Base-by-base conservation (phyloP, 2,888 invertebrate species). In the Noctua janthina region DNA sequence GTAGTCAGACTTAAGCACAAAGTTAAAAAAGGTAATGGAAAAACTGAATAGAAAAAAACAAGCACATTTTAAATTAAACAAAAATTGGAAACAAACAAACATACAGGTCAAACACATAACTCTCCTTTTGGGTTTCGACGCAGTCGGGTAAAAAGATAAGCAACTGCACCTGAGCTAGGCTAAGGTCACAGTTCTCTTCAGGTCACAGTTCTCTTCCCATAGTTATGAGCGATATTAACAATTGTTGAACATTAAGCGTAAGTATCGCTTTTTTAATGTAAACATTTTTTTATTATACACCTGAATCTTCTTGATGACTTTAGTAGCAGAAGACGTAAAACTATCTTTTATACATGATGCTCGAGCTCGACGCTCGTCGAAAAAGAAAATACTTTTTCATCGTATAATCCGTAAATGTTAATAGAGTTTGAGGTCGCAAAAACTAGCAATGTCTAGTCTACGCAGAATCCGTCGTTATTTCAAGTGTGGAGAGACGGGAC, bases 391-490 rank as follows among this genome's bases (percentile, higher is more conserved):
- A 74, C 68, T 66, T 78, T 79, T 80, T 67, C 59, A 67, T 81
- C 78, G 81, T 39, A 81, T 84, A 79, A 86, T 81, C 76, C 74
- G 80, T 85, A 82, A 84, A 85, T 80, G 75, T 81, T 84, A 84
- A 87, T 87, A 83, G 78, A 87, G 86, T 88, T 82, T 86, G 88
- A 86, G 85, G 86, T 88, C 88, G 81, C 87, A 84, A 89, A 89
- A 91, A 90, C 90, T 89, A 91, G 88, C 86, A 80, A 90, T 91
- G 87, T 90, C 90, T 90, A 87, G 88, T 90, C 90, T 90, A 86
- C 88, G 87, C 90, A 90, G 90, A 91, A 88, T 91, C 89, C 91
- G 90, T 91, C 92, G 91, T 92, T 92, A 93, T 91, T 90, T 89
- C 86, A 87, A 92, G 90, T 92, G 89, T 87, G 89, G 89, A 92